Evolutionary conservation across 2,888 invertebrate genomes (phyloP).

Genomic region (Maniola hyperantus): DNA sequence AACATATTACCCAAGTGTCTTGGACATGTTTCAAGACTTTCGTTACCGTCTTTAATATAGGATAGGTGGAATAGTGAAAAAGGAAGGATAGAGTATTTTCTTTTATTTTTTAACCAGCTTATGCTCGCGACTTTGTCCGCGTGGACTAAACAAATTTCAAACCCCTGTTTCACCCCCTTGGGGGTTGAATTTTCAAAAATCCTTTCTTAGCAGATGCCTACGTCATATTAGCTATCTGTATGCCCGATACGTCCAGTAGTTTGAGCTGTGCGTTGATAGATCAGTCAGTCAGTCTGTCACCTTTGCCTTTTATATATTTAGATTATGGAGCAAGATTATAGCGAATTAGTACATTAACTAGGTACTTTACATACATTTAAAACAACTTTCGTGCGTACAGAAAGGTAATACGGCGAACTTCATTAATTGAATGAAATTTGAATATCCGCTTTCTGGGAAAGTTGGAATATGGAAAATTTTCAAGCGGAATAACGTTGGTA

Average conservation of each 20-base stretch:
- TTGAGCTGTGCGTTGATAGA: no score
- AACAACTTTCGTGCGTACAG: constrained; percentile 2
- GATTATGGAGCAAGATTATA: not conserved
- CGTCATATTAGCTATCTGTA: no score
- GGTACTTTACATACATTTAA: not conserved
- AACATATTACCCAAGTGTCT: constrained; percentile 23
- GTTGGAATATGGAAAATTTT: constrained; percentile 19
- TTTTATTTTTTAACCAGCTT: no score
- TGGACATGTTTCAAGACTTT: constrained; percentile 24
- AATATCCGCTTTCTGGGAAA: constrained; percentile 14
- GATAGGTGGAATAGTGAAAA: not conserved
- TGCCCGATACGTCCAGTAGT: no score
- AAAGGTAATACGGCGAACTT: constrained; percentile 10
- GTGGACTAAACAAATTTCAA: no score
- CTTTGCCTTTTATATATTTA: no score
- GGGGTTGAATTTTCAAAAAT: no score
- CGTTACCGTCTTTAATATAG: constrained; percentile 6
- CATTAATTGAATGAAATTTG: constrained; percentile 18
- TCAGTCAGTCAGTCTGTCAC: no score
- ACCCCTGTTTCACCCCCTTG: no score
- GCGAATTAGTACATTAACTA: not conserved
- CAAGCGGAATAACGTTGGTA: not conserved
- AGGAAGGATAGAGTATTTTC: no score
- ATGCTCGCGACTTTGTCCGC: no score
- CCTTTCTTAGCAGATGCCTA: no score